Conservation (phyloP, 2,888 invertebrate genomes). For the Stenodera caucasica region DNA sequence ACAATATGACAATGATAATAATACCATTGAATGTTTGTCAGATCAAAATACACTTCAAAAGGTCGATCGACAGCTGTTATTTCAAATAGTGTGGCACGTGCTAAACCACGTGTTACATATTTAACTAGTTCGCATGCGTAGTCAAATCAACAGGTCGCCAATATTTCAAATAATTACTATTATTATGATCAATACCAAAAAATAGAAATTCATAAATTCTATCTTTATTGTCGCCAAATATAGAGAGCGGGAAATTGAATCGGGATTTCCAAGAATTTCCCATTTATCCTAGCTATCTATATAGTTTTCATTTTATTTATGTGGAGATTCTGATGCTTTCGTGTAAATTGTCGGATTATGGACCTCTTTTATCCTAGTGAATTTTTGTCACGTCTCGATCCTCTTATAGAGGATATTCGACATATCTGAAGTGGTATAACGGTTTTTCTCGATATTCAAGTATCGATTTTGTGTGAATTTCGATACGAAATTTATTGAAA, state of each 20-base stretch:
- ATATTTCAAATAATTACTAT: conserved; percentile 19
- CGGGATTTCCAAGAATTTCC: not conserved
- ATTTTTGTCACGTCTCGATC: conserved; percentile 28
- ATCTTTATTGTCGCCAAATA: not conserved
- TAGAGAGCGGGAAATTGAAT: not conserved
- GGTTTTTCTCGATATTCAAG: conserved; percentile 18
- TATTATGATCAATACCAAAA: not conserved
- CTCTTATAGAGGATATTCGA: conserved; percentile 32
- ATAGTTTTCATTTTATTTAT: not conserved
- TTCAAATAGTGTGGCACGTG: conserved; percentile 36
- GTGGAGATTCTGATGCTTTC: conserved; percentile 20
- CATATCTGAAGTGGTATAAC: conserved; percentile 30
- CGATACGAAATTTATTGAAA: not conserved
- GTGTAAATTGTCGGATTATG: conserved; percentile 34
- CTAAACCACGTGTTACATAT: conserved; percentile 38
- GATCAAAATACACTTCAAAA: conserved; percentile 37
- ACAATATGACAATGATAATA: conserved; percentile 33
- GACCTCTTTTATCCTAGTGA: conserved; percentile 31
- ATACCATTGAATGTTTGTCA: conserved; percentile 36
- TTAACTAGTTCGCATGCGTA: conserved; percentile 32
- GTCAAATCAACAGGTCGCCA: conserved; percentile 35
- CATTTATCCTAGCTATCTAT: too few relatives aligned
- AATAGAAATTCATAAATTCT: not conserved
- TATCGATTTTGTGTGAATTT: conserved; percentile 27
- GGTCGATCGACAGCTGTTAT: conserved; percentile 36